Conservation (phyloP, 2,113 vertebrate genomes). For the Sylvilagus bachmani region DNA sequence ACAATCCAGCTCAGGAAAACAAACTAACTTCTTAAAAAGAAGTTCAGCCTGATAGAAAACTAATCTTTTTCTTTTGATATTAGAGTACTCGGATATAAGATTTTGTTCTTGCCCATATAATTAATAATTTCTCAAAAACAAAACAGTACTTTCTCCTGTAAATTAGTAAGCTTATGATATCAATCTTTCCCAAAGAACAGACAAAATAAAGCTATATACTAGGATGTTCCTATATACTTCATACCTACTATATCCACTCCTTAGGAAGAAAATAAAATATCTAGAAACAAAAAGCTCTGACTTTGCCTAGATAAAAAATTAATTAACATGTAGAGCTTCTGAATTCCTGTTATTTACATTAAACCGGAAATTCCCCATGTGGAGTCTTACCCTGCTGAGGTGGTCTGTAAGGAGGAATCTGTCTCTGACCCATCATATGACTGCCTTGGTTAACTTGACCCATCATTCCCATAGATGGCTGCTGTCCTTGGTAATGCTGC, state of each 20-base stretch:
- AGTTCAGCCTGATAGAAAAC: conserved; percentile 14
- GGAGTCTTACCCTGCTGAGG: conserved; percentile 96
- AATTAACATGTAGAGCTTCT: conserved; percentile 63
- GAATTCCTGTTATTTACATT: conserved; percentile 54
- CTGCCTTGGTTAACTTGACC: conserved; percentile 97
- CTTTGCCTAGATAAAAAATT: not conserved
- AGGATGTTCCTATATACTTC: conserved; percentile 56
- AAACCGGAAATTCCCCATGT: not conserved
- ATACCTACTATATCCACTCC: conserved; percentile 31
- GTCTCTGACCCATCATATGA: conserved; percentile 98
- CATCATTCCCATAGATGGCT: conserved; percentile 99
- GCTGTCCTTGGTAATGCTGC: conserved; percentile 99
- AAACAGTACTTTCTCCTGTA: conserved; percentile 64
- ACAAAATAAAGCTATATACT: conserved; percentile 43
- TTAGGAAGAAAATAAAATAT: conserved; percentile 65
- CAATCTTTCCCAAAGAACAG: conserved; percentile 63
- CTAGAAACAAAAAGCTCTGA: conserved; percentile 62
- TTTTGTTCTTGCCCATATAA: conserved; percentile 35
- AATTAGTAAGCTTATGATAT: conserved; percentile 24
- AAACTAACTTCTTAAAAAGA: conserved; percentile 47
- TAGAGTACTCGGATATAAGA: conserved; percentile 56
- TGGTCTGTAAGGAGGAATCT: conserved; percentile 98
- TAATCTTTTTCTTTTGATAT: conserved; percentile 40
- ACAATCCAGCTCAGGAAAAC: conserved; percentile 71
- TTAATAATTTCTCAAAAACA: conserved; percentile 48